Conservation (phyloP, 2,113 vertebrate genomes). For the Lophius piscatorius region DNA sequence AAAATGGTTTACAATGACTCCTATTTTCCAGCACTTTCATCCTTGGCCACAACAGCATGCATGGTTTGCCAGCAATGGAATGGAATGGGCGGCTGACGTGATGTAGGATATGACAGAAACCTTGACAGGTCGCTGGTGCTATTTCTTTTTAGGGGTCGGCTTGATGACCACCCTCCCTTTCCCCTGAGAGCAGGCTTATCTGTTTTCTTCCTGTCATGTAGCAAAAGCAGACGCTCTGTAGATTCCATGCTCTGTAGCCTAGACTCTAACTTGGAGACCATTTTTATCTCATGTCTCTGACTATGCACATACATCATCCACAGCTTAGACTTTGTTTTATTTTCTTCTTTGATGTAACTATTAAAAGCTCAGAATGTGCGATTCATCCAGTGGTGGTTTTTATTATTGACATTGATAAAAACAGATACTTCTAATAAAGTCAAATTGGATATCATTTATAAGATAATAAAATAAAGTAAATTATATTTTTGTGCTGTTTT, state of each 20-base stretch:
- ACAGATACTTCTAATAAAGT: too few relatives aligned
- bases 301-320: slow-evolving; percentile 48
- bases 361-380: too few relatives aligned
- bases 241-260: slow-evolving; percentile 55
- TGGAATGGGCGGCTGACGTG: slow-evolving; percentile 68
- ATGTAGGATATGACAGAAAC: slow-evolving; percentile 80
- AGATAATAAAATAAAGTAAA: too few relatives aligned
- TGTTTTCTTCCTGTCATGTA: slow-evolving; percentile 71
- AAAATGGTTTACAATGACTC: slow-evolving; percentile 85
- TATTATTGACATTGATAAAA: too few relatives aligned
- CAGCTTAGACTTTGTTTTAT: slow-evolving; percentile 21
- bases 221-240: slow-evolving; percentile 43
- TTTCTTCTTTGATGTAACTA: slow-evolving; percentile 11
- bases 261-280: slow-evolving; percentile 59
- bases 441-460: too few relatives aligned
- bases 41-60: slow-evolving; percentile 68
- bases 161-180: slow-evolving; percentile 64
- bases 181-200: slow-evolving; percentile 63
- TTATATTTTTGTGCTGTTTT: slow-evolving; percentile 15
- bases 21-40: slow-evolving; percentile 83
- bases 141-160: slow-evolving; percentile 73
- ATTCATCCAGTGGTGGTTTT: too few relatives aligned
- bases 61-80: slow-evolving; percentile 63
- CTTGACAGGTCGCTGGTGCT: slow-evolving; percentile 73
- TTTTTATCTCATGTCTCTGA: slow-evolving; percentile 50